Percentiles rank a stretch among this genome's conserved stretches.
Evolutionary conservation across 1,140 invertebrate genomes (phyloP).

Genomic region (Polypedilum vanderplanki): DNA sequence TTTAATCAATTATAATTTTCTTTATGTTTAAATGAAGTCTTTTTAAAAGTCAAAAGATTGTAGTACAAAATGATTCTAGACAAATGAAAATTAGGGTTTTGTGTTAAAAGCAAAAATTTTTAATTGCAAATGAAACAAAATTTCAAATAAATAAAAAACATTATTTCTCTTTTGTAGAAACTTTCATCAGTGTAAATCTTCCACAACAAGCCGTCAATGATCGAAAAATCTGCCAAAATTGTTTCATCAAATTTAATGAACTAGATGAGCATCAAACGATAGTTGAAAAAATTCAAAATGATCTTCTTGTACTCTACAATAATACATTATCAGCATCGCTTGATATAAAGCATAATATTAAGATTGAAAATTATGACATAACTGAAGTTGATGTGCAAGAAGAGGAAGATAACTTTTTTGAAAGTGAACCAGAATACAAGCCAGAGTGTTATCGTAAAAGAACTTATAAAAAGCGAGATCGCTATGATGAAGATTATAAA

Average conservation of each 20-base stretch:
- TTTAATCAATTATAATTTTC: no score
- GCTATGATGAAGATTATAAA: not conserved
- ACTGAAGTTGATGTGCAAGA: not conserved
- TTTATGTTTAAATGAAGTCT: no score
- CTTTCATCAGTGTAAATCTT: not conserved
- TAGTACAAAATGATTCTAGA: no score
- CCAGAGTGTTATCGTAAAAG: not conserved
- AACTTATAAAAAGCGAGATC: not conserved
- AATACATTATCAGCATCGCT: not conserved
- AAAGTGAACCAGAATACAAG: not conserved
- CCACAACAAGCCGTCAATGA: not conserved
- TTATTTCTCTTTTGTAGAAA: not conserved
- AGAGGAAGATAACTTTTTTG: not conserved
- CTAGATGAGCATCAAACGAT: not conserved
- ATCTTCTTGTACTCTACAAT: not conserved
- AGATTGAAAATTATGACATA: not conserved
- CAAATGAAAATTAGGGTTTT: no score
- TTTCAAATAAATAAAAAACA: no score
- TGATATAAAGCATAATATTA: not conserved
- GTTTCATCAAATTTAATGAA: conserved; percentile 23
- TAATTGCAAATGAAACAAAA: no score
- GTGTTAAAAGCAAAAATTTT: no score
- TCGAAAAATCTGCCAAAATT: not conserved
- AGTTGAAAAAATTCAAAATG: conserved; percentile 9
- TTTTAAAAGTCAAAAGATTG: no score